Percentiles rank a stretch among this genome's conserved stretches.
Evolutionary conservation across 1,140 invertebrate species (phyloP).

Genomic region (Pararge aegeria): DNA sequence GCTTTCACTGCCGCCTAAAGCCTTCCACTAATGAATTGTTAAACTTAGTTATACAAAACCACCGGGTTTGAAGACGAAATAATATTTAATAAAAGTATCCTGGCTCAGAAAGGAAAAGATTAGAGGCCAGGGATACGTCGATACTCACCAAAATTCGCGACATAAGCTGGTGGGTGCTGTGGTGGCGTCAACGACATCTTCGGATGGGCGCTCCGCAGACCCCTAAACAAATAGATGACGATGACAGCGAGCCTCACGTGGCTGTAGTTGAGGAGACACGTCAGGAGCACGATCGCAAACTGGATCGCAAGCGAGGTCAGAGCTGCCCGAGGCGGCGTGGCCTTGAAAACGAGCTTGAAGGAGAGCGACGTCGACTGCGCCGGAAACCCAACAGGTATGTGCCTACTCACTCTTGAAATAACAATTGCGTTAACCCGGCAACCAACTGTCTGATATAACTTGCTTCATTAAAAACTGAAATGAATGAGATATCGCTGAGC

Average conservation of each 20-base stretch:
- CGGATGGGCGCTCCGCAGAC: constrained; percentile 76
- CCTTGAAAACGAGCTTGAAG: constrained; percentile 64
- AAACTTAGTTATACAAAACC: constrained; percentile 44
- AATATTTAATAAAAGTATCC: constrained; percentile 38
- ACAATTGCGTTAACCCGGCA: no score
- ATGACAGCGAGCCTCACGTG: constrained; percentile 61
- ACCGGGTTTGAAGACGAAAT: constrained; percentile 29
- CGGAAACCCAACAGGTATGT: constrained; percentile 60
- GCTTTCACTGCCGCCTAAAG: constrained; percentile 59
- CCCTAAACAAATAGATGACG: constrained; percentile 64
- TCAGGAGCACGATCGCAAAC: constrained; percentile 54
- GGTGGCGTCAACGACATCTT: constrained; percentile 74
- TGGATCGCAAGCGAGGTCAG: constrained; percentile 51
- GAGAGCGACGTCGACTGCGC: constrained; percentile 53
- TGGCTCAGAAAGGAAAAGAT: constrained; percentile 42
- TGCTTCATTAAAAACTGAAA: no score
- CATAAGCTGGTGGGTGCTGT: constrained; percentile 73
- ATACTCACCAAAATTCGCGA: constrained; percentile 67
- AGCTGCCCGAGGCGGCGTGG: constrained; percentile 59
- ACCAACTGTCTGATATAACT: no score
- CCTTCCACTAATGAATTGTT: constrained; percentile 48
- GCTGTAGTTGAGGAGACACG: constrained; percentile 53
- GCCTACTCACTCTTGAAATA: no score
- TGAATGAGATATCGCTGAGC: no score
- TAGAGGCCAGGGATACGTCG: constrained; percentile 32